Percentiles rank a stretch among this genome's conserved stretches.
Conservation (phyloP, 2,888 invertebrate species). For the Panzeria rudis region DNA sequence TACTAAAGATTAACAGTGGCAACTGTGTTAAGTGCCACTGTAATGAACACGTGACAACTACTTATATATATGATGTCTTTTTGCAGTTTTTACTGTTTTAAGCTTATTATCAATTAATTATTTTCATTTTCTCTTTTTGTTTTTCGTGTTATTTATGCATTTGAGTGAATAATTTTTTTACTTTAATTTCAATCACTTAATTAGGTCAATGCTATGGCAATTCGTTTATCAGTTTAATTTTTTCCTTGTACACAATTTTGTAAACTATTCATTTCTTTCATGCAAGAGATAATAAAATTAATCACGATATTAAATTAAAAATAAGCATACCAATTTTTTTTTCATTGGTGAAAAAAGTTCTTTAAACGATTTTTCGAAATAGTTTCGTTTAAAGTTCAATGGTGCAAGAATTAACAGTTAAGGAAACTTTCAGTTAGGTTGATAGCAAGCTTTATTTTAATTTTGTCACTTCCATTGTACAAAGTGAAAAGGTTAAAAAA, state of each 20-base stretch:
- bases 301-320: constrained; percentile 13
- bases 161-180: constrained; percentile 5
- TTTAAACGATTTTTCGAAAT: neutral
- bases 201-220: constrained; percentile 46
- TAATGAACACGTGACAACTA: neutral
- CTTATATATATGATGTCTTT: neutral
- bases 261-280: constrained; percentile 15
- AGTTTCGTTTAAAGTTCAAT: too few relatives aligned
- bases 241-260: neutral
- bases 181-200: constrained; percentile 51
- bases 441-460: too few relatives aligned
- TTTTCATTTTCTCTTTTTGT: neutral
- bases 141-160: constrained; percentile 6
- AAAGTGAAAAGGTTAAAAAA: too few relatives aligned
- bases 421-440: too few relatives aligned
- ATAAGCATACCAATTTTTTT: neutral
- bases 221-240: constrained; percentile 47
- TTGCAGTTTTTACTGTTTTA: neutral
- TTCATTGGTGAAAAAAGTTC: neutral
- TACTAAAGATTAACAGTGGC: neutral
- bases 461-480: too few relatives aligned
- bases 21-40: neutral
- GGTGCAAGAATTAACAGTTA: too few relatives aligned
- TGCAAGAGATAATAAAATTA: constrained; percentile 11
- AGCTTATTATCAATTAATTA: constrained; percentile 31